Evolutionary conservation across 2,113 vertebrate genomes (phyloP), one percentile per base, ranked within the genome.

Genomic region (Mesoclemmys tuberculata): DNA sequence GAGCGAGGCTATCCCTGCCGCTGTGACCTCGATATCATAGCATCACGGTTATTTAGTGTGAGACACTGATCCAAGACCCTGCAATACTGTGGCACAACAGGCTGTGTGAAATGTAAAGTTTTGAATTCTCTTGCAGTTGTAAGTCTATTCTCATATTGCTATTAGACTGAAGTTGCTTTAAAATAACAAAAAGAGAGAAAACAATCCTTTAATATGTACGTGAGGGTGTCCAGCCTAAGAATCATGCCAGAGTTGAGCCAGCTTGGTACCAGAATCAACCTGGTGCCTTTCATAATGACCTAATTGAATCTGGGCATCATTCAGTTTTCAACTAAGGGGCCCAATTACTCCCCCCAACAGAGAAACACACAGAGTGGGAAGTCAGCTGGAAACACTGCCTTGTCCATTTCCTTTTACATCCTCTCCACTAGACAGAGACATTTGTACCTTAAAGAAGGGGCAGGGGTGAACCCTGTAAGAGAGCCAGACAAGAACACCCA

Each of bases 321-420:
- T 97, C 87, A 92, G 29, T 93, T 89, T 95, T 90, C 95, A 88
- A 94, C 96, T 97, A 96, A 96, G 94, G 81, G 96, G 87, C 83
- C 46, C 85, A 80, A 81, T 84, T 92, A 90, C 95, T 95, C 78
- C 2, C 0, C 94, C 92, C 96, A 97, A 83, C 90, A 3, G 58
- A 97, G 95, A 94, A 96, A 95, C 96, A 96, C 95, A 93, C 92
- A 95, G 96, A 84, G 89, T 87, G 87, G 84, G 87, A 93, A 94
- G 94, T 38, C 94, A 90, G 87, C 93, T 92, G 89, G 78, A 93
- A 95, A 90, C 41, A 21, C 94, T 86, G 83, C 79, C 56, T 1
- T 4, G 41, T 86, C 94, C 85, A 49, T 92, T 92, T 87, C 3
- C 0, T 85, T 91, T 5, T 0, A 71, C 80, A 84, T 92, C 55